Percentiles rank a stretch among this genome's conserved stretches.
Evolutionary conservation across 1,140 invertebrate genomes (phyloP).

Genomic region (Drosophila ercepeae): DNA sequence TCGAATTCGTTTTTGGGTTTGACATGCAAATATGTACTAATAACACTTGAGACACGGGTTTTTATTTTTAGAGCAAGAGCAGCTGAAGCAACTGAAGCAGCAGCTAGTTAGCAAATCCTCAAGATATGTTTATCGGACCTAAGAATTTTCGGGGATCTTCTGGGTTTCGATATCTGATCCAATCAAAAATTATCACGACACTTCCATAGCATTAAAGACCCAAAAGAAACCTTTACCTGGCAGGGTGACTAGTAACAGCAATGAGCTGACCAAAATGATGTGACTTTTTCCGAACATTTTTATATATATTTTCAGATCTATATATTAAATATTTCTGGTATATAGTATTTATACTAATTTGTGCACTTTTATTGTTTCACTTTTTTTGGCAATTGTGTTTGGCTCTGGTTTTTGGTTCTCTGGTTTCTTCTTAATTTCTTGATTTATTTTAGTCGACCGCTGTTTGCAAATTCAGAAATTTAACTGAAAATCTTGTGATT

Average conservation of each 20-base stretch:
- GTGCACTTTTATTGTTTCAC: slow-evolving; percentile 8
- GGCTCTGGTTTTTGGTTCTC: not conserved
- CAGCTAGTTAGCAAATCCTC: not conserved
- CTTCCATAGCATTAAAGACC: slow-evolving; percentile 31
- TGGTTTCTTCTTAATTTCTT: not conserved
- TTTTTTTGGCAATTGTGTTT: not conserved
- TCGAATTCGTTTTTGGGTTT: slow-evolving; percentile 23
- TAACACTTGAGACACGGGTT: slow-evolving; percentile 16
- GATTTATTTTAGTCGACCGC: slow-evolving; percentile 46
- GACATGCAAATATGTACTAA: slow-evolving; percentile 1
- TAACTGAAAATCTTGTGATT: slow-evolving; percentile 83
- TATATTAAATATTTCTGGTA: slow-evolving; percentile 21
- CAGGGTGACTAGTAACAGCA: slow-evolving; percentile 52
- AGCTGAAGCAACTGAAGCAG: not conserved
- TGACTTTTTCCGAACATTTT: slow-evolving; percentile 40
- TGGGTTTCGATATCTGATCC: slow-evolving; percentile 23
- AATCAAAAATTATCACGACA: slow-evolving; percentile 61
- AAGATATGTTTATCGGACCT: slow-evolving; percentile 25
- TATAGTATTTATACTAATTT: slow-evolving; percentile 45
- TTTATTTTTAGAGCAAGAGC: slow-evolving; percentile 11
- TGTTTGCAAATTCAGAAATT: slow-evolving; percentile 76
- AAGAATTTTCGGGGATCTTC: not conserved
- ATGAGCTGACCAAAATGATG: slow-evolving; percentile 44
- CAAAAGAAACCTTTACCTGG: slow-evolving; percentile 61
- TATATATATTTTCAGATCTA: slow-evolving; percentile 14